These are phyloP conservation scores for Neotoma lepida DNA, from an alignment of 2,113 vertebrate genomes.

Conservation along the genomic window DNA sequence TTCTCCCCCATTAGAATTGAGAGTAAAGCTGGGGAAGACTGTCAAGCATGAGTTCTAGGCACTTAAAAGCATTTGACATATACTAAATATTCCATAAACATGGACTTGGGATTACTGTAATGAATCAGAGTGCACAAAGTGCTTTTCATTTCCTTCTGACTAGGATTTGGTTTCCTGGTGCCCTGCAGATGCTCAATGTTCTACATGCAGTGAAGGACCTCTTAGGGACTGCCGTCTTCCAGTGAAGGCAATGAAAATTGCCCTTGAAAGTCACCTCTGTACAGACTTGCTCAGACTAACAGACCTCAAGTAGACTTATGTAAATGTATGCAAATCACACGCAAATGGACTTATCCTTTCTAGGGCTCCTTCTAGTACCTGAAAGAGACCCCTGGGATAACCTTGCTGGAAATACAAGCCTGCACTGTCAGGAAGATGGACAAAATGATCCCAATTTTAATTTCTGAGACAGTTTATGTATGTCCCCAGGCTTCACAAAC, in stretches of 20 bases:
- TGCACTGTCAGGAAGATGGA: slow-evolving; percentile 36
- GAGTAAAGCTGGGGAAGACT: not conserved
- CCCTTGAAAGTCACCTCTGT: slow-evolving; percentile 65
- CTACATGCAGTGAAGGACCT: not conserved
- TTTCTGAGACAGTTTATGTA: slow-evolving; percentile 66
- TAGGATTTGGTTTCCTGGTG: not conserved
- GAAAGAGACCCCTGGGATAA: slow-evolving; percentile 72
- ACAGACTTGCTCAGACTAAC: slow-evolving; percentile 38
- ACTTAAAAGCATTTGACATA: not conserved
- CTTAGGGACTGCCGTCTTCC: not conserved
- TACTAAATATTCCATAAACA: not conserved
- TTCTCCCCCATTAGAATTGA: not conserved
- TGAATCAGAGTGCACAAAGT: not conserved
- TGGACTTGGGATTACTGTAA: slow-evolving; percentile 3
- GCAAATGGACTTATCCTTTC: slow-evolving; percentile 53
- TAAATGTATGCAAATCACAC: slow-evolving; percentile 76
- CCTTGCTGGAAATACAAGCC: not conserved
- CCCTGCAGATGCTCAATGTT: not conserved
- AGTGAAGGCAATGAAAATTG: slow-evolving; percentile 17
- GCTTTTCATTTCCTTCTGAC: not conserved
- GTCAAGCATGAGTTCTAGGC: not conserved
- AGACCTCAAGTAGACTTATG: slow-evolving; percentile 36
- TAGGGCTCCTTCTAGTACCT: slow-evolving; percentile 60
- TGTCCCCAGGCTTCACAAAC: slow-evolving; percentile 67
- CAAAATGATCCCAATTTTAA: slow-evolving; percentile 51